Conservation (phyloP, 1,140 invertebrate genomes). For the Zelostemma sp. region DNA sequence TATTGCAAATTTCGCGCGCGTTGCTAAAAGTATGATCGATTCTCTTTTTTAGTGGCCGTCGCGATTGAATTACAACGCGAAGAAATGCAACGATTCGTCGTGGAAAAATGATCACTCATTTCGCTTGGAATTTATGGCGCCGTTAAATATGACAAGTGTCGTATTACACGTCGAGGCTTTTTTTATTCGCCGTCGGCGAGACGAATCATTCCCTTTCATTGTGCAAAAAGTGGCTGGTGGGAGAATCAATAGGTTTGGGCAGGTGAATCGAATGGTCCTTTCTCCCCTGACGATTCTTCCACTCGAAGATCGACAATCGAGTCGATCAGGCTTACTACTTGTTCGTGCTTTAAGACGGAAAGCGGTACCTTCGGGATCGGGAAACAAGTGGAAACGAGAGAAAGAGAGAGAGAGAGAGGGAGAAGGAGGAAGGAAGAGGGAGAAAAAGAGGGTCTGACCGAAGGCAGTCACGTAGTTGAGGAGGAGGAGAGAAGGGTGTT, state of each 20-base stretch:
- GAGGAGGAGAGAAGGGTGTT: conserved; percentile 35
- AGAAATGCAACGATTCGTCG: too few species aligned
- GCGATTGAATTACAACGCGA: too few species aligned
- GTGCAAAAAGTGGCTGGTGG: neutral
- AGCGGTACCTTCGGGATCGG: conserved; percentile 22
- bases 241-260: conserved; percentile 12
- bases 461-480: conserved; percentile 46
- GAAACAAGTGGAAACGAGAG: conserved; percentile 3
- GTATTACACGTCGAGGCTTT: too few species aligned
- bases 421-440: conserved; percentile 9
- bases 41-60: too few species aligned
- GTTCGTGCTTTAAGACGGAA: conserved; percentile 13
- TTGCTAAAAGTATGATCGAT: too few species aligned
- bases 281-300: conserved; percentile 1
- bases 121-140: too few species aligned
- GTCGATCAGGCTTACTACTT: conserved; percentile 21
- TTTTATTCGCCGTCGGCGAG: neutral
- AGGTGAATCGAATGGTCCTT: conserved; percentile 23
- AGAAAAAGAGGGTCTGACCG: conserved; percentile 14
- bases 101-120: too few species aligned
- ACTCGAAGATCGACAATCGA: conserved; percentile 16
- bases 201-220: conserved; percentile 7
- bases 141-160: too few species aligned
- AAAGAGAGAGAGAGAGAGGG: conserved; percentile 3
- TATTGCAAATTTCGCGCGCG: too few species aligned